These are phyloP conservation scores for Drosophila villosipedis DNA, from an alignment of 2,888 invertebrate genomes.

Conservation along the genomic window DNA sequence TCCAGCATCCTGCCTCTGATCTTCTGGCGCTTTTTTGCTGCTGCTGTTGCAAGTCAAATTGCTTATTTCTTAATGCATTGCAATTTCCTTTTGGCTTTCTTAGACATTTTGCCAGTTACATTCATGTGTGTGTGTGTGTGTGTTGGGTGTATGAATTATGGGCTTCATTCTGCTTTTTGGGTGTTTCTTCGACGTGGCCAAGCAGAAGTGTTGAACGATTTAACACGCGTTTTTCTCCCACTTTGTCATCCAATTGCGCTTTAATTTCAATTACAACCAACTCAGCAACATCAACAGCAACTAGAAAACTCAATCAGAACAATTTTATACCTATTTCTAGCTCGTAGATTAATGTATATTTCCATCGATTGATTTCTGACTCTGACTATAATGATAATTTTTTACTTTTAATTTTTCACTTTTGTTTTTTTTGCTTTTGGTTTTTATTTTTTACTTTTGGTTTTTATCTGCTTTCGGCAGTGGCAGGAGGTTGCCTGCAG, in stretches of 20 bases:
- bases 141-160: constrained; percentile 69
- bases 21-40: constrained; percentile 55
- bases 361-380: constrained; percentile 46
- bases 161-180: constrained; percentile 46
- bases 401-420: neutral
- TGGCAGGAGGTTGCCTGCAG: neutral
- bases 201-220: constrained; percentile 81
- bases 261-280: constrained; percentile 19
- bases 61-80: constrained; percentile 78
- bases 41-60: constrained; percentile 61
- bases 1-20: constrained; percentile 35
- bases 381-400: constrained; percentile 18
- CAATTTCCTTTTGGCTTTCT: constrained; percentile 78
- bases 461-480: neutral
- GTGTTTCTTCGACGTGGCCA: constrained; percentile 60
- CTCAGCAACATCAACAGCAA: neutral
- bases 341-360: constrained; percentile 33
- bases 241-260: constrained; percentile 27
- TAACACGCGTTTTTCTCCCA: constrained; percentile 70
- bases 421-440: neutral
- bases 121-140: constrained; percentile 5
- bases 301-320: neutral
- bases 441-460: neutral
- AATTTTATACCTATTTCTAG: constrained; percentile 7
- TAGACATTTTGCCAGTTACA: constrained; percentile 55